Evolutionary conservation across 1,140 invertebrate genomes (phyloP).

Genomic region (Pseudoatta argentina): DNA sequence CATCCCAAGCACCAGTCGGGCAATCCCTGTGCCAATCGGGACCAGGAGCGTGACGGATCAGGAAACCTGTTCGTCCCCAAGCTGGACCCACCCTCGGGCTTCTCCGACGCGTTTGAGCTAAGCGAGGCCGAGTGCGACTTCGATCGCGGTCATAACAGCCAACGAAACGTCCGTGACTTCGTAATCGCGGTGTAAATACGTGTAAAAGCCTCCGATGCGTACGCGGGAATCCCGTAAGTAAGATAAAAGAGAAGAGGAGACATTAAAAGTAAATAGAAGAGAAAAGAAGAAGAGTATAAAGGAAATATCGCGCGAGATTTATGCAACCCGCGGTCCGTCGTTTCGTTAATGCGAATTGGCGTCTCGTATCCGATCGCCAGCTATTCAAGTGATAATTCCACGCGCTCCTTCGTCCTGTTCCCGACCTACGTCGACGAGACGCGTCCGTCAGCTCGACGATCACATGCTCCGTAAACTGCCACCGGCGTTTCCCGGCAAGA

Average conservation of each 20-base stretch:
- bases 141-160: slow-evolving; percentile 79
- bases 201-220: slow-evolving; percentile 61
- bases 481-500: slow-evolving; percentile 2
- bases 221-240: slow-evolving; percentile 43
- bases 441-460: slow-evolving; percentile 51
- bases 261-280: slow-evolving; percentile 7
- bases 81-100: slow-evolving; percentile 88
- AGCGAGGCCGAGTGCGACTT: slow-evolving; percentile 87
- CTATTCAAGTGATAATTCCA: slow-evolving; percentile 1
- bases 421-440: slow-evolving; percentile 62
- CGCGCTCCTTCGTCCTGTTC: slow-evolving; percentile 58
- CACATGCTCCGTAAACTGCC: slow-evolving; percentile 57
- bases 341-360: slow-evolving; percentile 70
- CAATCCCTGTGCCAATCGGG: slow-evolving; percentile 82
- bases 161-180: slow-evolving; percentile 85
- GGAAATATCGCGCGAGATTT: slow-evolving; percentile 34
- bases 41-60: slow-evolving; percentile 85
- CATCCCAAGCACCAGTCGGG: slow-evolving; percentile 86
- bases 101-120: slow-evolving; percentile 88
- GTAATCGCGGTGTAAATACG: slow-evolving; percentile 87
- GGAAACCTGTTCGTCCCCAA: slow-evolving; percentile 87
- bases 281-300: background rate
- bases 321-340: slow-evolving; percentile 68
- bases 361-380: slow-evolving; percentile 18
- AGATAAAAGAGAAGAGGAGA: slow-evolving; percentile 27